Base-by-base conservation (phyloP, 2,113 vertebrate species). In the Malaclemys terrapin region DNA sequence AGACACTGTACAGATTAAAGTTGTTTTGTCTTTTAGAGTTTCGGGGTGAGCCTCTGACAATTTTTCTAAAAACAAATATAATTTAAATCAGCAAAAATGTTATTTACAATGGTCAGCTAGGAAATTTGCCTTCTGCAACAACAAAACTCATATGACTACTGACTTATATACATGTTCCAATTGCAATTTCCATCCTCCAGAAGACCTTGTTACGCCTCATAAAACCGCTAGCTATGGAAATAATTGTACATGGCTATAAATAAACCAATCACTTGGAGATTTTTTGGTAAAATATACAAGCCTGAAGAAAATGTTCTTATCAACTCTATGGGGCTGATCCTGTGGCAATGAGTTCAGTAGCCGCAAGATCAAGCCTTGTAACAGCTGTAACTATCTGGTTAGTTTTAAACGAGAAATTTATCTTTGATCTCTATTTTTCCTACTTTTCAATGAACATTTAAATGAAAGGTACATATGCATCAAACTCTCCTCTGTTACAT, bases 81-180 rank as follows among this genome's bases (percentile, higher is more conserved):
- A 88, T 94, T 94, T 88, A 69, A 88, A 95, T 96, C 90, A 90
- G 31, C 91, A 89, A 89, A 69, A 96, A 94, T 49, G 82, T 42
- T 47, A 45, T 50, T 85, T 90, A 80, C 42, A 89, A 16, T 50
- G 50, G 50, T 14, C 50, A 50, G 50, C 50, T 50, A 50, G 50
- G 50, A 50, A 14, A 50, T 50, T 50, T 50, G 50, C 50, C 50
- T 14, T 50, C 50, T 50, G 50, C 50, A 50, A 35, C 59, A 31
- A 16, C 59, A 62, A 31, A 31, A 62, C 59, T 14, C 59, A 35
- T 31, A 14, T 62, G 59, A 62, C 59, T 62, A 12, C 59, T 62
- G 29, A 35, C 59, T 62, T 16, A 62, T 14, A 16, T 13, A 62
- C 25, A 31, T 62, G 31, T 62, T 62, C 13, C 29, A 35, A 31